These are phyloP conservation scores for Cirrhinus mrigala DNA, from an alignment of 2,797 vertebrate species.

Conservation along the genomic window DNA sequence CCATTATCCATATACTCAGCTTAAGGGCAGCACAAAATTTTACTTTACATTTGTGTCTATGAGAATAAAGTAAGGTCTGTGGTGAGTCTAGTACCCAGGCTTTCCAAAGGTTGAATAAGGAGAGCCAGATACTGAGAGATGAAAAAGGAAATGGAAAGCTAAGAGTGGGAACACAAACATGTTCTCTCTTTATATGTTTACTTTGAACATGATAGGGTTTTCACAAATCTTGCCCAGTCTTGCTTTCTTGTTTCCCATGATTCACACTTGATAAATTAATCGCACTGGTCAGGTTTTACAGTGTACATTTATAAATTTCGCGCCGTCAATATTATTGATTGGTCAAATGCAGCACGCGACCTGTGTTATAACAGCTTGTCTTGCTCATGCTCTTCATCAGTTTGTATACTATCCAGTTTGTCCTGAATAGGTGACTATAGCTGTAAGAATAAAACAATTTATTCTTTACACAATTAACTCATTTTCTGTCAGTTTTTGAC, in stretches of 20 bases:
- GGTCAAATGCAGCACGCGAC: neutral
- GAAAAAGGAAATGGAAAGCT: neutral
- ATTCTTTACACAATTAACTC: neutral
- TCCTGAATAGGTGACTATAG: neutral
- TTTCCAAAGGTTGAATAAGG: neutral
- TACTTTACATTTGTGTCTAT: neutral
- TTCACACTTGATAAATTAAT: neutral
- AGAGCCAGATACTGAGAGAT: neutral
- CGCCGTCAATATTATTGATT: neutral
- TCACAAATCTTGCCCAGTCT: neutral
- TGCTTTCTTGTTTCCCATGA: neutral
- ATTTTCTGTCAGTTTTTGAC: neutral
- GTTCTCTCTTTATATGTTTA: neutral
- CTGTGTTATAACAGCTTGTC: neutral
- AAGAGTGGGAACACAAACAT: neutral
- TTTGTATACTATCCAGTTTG: neutral
- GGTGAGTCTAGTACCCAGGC: neutral
- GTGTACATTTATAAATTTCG: neutral
- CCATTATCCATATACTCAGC: slow-evolving; percentile 27
- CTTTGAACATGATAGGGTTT: neutral
- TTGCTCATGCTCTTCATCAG: neutral
- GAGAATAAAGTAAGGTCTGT: slow-evolving; percentile 22
- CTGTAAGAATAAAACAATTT: neutral
- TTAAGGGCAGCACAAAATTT: slow-evolving; percentile 15
- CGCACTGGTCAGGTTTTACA: neutral